phyloP scores from a whole-genome alignment of 2,797 vertebrate species.

The Distichodus sexfasciatus region DNA sequence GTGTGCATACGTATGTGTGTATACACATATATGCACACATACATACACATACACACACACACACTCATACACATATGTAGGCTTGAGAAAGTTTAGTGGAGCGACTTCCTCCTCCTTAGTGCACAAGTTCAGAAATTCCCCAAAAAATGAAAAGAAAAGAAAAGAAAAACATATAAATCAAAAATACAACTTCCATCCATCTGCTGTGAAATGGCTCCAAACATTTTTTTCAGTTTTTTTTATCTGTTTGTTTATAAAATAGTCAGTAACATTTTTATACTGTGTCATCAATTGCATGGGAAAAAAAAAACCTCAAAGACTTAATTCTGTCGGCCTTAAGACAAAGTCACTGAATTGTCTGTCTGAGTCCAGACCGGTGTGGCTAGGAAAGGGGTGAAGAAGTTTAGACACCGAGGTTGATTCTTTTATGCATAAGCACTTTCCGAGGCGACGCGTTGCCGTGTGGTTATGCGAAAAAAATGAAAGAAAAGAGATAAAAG shows the following conservation, averaged over 20 bases:
- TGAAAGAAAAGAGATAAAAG: too few relatives aligned
- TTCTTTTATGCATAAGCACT: conserved; percentile 73
- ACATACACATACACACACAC: conserved; percentile 52
- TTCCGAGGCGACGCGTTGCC: conserved; percentile 66
- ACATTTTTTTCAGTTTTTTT: conserved; percentile 52
- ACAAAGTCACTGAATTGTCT: conserved; percentile 66
- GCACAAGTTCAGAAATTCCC: conserved; percentile 69
- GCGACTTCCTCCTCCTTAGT: conserved; percentile 66
- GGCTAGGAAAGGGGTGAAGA: conserved; percentile 48
- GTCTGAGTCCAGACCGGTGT: conserved; percentile 67
- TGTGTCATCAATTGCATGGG: conserved; percentile 70
- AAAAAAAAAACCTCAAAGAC: conserved; percentile 55
- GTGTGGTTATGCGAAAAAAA: conserved; percentile 59
- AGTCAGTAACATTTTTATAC: conserved; percentile 61
- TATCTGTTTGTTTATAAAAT: conserved; percentile 62
- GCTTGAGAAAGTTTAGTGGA: conserved; percentile 61
- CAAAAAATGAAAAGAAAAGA: conserved; percentile 33
- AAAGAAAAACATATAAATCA: conserved; percentile 36
- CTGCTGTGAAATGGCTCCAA: conserved; percentile 59
- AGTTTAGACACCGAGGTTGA: conserved; percentile 58
- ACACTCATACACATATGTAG: conserved; percentile 17
- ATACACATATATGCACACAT: conserved; percentile 54
- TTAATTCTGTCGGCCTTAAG: conserved; percentile 50
- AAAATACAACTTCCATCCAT: conserved; percentile 60
- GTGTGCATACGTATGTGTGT: conserved; percentile 67